Evolutionary conservation across 2,888 invertebrate genomes (phyloP).

Genomic region (Brachycybe producta): DNA sequence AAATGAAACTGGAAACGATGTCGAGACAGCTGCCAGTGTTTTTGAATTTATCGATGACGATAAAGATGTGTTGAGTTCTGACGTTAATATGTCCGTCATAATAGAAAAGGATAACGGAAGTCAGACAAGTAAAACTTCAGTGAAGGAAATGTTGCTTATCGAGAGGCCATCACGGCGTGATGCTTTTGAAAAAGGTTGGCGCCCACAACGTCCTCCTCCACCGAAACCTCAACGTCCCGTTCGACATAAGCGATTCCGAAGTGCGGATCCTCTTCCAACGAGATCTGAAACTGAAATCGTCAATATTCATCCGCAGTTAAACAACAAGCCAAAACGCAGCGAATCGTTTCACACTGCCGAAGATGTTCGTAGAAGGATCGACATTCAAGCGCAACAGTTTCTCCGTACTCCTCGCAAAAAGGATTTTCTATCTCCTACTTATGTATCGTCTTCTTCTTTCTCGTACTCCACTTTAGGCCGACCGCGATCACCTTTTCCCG

Average conservation of each 20-base stretch:
- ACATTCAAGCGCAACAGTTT: slow-evolving; percentile 14
- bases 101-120: no score
- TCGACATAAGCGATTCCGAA: slow-evolving; percentile 9
- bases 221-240: not conserved
- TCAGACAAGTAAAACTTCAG: no score
- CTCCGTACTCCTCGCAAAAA: slow-evolving; percentile 16
- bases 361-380: slow-evolving; percentile 11
- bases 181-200: no score
- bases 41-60: no score
- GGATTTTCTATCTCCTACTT: not conserved
- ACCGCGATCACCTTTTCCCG: slow-evolving; percentile 3
- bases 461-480: not conserved
- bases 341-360: slow-evolving; percentile 14
- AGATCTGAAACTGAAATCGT: no score
- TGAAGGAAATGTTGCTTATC: no score
- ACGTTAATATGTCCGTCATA: no score
- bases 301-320: not conserved
- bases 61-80: no score
- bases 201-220: no score
- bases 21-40: no score
- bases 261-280: slow-evolving; percentile 9
- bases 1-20: no score
- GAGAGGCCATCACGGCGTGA: no score
- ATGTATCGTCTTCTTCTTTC: not conserved
- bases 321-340: slow-evolving; percentile 7